Evolutionary conservation across 1,140 invertebrate genomes (phyloP), one percentile per base, ranked within the genome.

Genomic region (Pemphigus obesinymphae): DNA sequence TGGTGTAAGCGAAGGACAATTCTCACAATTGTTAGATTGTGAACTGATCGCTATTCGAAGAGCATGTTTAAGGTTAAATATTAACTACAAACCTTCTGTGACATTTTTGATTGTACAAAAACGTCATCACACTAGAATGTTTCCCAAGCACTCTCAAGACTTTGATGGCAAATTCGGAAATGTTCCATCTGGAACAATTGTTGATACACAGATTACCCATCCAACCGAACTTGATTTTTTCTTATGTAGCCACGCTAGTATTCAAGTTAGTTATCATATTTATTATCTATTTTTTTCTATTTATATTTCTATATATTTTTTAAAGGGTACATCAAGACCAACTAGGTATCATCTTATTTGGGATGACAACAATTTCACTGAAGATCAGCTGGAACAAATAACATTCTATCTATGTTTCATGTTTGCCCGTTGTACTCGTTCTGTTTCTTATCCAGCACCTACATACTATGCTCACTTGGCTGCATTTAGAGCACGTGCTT

Each of bases 381-480:
- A 94, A 83, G 91, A 96, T 86, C 89, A 94, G 80, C 88, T 97
- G n/a, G 93, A 97, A 86, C 87, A 91, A 83, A 85, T 97, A 76
- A 94, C 95, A 0, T 97, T 94, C 87, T 92, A 93, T 85, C 87
- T 98, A 26, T 98, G 96, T 86, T 94, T 97, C 85, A 89, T 96
- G 88, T 97, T 95, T 87, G 90, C 93, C 3, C 90, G 96, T 23
- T 98, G 96, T 86, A 93, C 92, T 75, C 90, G 95, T 76, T 90
- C 94, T 3, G 95, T 98, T 0, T 96, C 94, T 15, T 97, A 97
- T 89, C 96, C 96, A 2, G 93, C 96, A 1, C 96, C 96, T 3
- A 96, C 95, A 0, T 97, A 97, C 87, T 97, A 97, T 87, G 95
- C 96, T 34, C 96, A 98, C 89, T 90, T 97, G 80, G 95, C 93